Evolutionary conservation across 2,113 vertebrate species (phyloP).

Genomic region (Siphamia tubifer): DNA sequence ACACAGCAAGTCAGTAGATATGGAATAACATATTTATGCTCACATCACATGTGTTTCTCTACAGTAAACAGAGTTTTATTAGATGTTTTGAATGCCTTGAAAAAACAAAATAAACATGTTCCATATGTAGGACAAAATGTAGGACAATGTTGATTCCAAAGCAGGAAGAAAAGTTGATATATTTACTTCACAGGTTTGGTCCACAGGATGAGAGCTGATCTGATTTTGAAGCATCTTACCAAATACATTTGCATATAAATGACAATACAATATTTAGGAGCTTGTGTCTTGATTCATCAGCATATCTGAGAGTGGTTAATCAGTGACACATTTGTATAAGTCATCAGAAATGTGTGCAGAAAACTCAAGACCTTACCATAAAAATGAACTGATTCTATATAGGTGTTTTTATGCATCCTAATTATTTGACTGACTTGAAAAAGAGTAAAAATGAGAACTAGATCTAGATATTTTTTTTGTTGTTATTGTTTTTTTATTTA

Average conservation of each 20-base stretch:
- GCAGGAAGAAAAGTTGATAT: neutral
- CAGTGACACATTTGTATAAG: neutral
- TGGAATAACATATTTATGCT: neutral
- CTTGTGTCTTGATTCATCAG: neutral
- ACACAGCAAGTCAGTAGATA: neutral
- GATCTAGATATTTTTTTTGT: too few species aligned
- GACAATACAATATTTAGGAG: neutral
- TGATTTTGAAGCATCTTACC: neutral
- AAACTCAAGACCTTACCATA: too few species aligned
- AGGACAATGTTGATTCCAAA: neutral
- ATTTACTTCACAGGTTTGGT: neutral
- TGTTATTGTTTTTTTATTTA: too few species aligned
- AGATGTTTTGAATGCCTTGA: neutral
- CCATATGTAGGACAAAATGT: neutral
- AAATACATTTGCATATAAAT: slow-evolving; percentile 27
- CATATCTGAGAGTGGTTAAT: neutral
- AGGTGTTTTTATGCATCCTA: too few species aligned
- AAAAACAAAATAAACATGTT: neutral
- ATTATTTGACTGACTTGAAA: too few species aligned
- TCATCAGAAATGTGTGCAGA: too few species aligned
- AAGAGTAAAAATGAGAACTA: too few species aligned
- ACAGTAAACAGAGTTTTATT: neutral
- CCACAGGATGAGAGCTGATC: neutral
- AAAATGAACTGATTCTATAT: too few species aligned
- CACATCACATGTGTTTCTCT: neutral